These are phyloP conservation scores for Benthosema pterotum DNA, from an alignment of 2,797 vertebrate species.

Conservation along the genomic window DNA sequence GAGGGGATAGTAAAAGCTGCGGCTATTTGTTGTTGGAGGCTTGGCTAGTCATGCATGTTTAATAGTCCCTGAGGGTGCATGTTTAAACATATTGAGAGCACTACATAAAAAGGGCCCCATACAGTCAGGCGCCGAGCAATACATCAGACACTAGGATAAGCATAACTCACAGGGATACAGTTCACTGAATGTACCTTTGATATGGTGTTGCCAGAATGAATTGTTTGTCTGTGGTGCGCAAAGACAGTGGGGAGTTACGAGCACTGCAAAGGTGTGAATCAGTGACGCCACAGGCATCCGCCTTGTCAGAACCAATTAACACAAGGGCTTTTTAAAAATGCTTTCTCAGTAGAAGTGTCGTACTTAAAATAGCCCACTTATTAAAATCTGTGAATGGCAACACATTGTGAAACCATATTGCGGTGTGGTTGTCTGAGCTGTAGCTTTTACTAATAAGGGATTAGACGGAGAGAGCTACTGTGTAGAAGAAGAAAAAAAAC, in stretches of 20 bases:
- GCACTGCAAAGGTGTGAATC: constrained; percentile 32
- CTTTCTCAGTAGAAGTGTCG: constrained; percentile 14
- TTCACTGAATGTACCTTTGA: not conserved
- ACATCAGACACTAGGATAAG: not conserved
- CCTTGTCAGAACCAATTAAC: constrained; percentile 54
- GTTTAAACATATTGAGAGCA: constrained; percentile 35
- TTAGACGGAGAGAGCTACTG: too few species aligned
- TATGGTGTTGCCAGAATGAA: not conserved
- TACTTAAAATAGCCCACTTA: constrained; percentile 19
- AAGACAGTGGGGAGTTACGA: not conserved
- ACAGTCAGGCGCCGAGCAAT: not conserved
- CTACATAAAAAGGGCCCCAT: constrained; percentile 12
- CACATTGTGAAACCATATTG: not conserved
- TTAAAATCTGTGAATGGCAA: constrained; percentile 46
- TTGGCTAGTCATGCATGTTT: constrained; percentile 35
- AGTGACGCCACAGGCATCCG: constrained; percentile 37
- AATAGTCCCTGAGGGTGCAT: constrained; percentile 18
- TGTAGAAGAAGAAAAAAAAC: not conserved
- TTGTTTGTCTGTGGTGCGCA: too few species aligned
- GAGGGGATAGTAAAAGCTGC: not conserved
- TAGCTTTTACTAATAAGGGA: not conserved
- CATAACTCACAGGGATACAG: not conserved
- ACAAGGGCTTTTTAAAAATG: not conserved
- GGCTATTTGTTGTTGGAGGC: constrained; percentile 31
- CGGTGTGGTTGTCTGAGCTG: not conserved